Percentiles rank a stretch among this genome's conserved stretches.
phyloP scores from a whole-genome alignment of 1,140 invertebrate genomes.

The Drosophila punjabiensis region DNA sequence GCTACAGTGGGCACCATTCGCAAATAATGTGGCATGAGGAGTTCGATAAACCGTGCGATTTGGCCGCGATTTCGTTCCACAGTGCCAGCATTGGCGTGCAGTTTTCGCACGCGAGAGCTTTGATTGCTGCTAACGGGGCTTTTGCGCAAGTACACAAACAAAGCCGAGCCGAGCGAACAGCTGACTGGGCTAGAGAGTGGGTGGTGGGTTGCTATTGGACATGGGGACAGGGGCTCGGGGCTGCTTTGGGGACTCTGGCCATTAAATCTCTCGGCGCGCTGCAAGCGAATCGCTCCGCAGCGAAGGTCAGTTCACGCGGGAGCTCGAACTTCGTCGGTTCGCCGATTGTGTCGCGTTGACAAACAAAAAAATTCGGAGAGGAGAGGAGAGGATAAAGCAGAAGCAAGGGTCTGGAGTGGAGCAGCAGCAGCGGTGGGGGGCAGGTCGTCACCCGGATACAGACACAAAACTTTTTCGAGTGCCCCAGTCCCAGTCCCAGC shows the following conservation, averaged over 20 bases:
- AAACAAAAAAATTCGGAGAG: slow-evolving; percentile 15
- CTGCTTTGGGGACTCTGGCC: slow-evolving; percentile 29
- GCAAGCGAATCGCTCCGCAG: slow-evolving; percentile 55
- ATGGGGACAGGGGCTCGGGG: slow-evolving; percentile 4
- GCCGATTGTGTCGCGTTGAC: slow-evolving; percentile 22
- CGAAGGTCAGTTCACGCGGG: slow-evolving; percentile 79
- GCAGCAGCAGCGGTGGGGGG: slow-evolving; percentile 12
- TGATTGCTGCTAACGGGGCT: slow-evolving; percentile 30
- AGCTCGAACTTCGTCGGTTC: slow-evolving; percentile 60
- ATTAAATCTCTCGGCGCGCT: slow-evolving; percentile 59
- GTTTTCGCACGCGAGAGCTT: slow-evolving; percentile 47
- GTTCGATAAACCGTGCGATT: slow-evolving; percentile 10
- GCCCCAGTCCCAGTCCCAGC: slow-evolving; percentile 55
- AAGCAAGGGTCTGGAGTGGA: slow-evolving; percentile 6
- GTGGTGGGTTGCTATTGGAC: slow-evolving; percentile 1
- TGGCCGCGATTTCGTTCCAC: background rate
- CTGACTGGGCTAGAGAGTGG: slow-evolving; percentile 43
- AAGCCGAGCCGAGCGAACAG: slow-evolving; percentile 51
- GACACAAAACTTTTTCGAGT: slow-evolving; percentile 61
- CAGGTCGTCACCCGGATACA: slow-evolving; percentile 51
- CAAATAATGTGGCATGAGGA: slow-evolving; percentile 12
- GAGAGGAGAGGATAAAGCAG: slow-evolving; percentile 37
- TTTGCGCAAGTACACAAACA: slow-evolving; percentile 77
- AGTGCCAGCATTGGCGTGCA: slow-evolving; percentile 39
- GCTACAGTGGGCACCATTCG: slow-evolving; percentile 14